Evolutionary conservation across 2,888 invertebrate genomes (phyloP).

Genomic region (Unio pictorum): DNA sequence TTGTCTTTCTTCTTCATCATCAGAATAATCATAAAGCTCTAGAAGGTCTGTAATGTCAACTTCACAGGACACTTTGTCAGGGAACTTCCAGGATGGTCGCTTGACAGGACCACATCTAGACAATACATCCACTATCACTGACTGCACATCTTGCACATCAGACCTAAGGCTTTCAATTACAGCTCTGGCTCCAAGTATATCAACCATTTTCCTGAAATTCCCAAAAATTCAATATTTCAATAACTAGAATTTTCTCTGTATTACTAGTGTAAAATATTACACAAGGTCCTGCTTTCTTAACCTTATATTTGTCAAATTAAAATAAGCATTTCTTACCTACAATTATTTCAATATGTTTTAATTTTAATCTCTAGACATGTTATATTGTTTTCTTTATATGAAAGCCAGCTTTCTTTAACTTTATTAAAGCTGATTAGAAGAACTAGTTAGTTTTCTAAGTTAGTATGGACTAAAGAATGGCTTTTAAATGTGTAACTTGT

Average conservation of each 20-base stretch:
- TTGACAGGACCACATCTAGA: conserved; percentile 64
- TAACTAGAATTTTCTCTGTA: not conserved
- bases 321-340: too few species aligned
- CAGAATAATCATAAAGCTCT: conserved; percentile 62
- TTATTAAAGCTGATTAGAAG: too few species aligned
- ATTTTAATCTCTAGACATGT: too few species aligned
- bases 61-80: conserved; percentile 66
- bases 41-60: conserved; percentile 67
- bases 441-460: too few species aligned
- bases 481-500: too few species aligned
- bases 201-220: conserved; percentile 50
- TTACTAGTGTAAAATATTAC: not conserved
- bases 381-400: too few species aligned
- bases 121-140: conserved; percentile 60
- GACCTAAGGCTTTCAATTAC: conserved; percentile 68
- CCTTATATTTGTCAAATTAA: too few species aligned
- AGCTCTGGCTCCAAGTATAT: conserved; percentile 60
- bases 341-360: too few species aligned
- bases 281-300: too few species aligned
- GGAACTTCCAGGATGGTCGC: conserved; percentile 71
- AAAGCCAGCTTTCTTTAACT: too few species aligned
- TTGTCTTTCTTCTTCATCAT: conserved; percentile 65
- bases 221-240: not conserved
- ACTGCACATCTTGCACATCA: conserved; percentile 69
- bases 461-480: too few species aligned